Evolutionary conservation across 2,797 vertebrate genomes (phyloP), one percentile per base, ranked within the genome.

Genomic region (Echiichthys vipera): DNA sequence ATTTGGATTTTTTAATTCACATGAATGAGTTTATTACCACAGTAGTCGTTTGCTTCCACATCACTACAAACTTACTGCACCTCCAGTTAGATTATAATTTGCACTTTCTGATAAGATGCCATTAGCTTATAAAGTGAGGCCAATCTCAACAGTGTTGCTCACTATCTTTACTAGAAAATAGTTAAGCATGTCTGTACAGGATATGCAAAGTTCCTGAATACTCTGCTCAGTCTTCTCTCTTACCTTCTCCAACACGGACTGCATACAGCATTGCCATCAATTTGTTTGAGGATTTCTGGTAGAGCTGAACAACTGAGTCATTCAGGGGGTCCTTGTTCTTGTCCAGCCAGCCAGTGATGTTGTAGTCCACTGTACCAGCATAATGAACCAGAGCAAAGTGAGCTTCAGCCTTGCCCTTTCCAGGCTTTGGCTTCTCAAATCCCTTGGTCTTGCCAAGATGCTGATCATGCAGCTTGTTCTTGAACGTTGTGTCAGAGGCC

Each of bases 301-400:
- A 96, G 1, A 96, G 92, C 47, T 93, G 94, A 0, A 96, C 91
- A 5, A 95, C 95, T 0, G 95, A 95, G 62, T 96, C 95, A 0
- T 96, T 96, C 88, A 96, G 86, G 3, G 96, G 96, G 78, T 96
- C 95, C 90, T 96, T 96, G 92, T 96, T 96, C 89, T 96, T 96
- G 64, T 96, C 96, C 83, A 97, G 84, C 96, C 96, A 96, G 69
- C 95, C 95, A 0, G 0, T 24, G 73, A 96, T 94, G 37, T 95
- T 96, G 90, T 96, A 96, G 80, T 96, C 96, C 74, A 96, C 96
- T 0, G 94, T 95, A 54, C 96, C 96, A 1, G 96, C 96, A 2
- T 96, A 96, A 80, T 96, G 96, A 2, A 95, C 55, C 83, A 96
- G 85, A 0, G 95, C 89, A 86, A 96, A 96, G 87, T 96, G 96